Conservation (phyloP, 2,113 vertebrate genomes). For the Cnemophilus loriae region DNA sequence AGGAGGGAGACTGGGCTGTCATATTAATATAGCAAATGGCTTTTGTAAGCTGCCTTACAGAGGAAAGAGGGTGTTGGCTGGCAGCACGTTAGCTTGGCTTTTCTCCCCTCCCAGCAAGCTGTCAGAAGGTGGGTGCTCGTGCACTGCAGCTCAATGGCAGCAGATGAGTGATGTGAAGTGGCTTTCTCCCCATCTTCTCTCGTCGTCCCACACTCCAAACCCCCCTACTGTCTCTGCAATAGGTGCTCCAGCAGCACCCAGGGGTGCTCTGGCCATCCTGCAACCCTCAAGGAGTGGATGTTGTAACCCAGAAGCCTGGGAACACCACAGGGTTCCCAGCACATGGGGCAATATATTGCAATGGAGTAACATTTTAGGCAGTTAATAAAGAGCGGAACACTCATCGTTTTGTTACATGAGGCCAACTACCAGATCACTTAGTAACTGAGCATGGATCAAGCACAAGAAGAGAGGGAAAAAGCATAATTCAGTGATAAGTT, state of each 20-base stretch:
- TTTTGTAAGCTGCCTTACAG: constrained; percentile 22
- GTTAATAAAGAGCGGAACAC: not conserved
- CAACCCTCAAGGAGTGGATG: not conserved
- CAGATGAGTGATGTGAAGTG: not conserved
- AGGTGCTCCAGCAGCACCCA: not conserved
- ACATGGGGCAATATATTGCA: not conserved
- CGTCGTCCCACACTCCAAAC: not conserved
- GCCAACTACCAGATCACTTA: not conserved
- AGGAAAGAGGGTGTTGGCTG: not conserved
- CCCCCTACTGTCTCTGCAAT: fast-evolving
- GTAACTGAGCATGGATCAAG: not conserved
- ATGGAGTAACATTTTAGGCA: not conserved
- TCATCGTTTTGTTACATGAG: not conserved
- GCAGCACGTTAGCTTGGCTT: not conserved
- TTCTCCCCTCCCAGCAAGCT: not conserved
- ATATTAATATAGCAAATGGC: constrained; percentile 15
- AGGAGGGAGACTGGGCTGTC: not conserved
- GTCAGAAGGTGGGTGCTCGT: not conserved
- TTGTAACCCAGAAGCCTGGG: not conserved
- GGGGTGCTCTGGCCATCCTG: not conserved
- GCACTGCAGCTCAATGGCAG: not conserved
- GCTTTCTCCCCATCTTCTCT: not conserved
- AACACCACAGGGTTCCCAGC: not conserved
- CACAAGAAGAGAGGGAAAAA: not conserved
- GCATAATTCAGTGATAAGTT: not conserved